Conservation (phyloP, 2,888 invertebrate species). For the Peribatodes rhomboidaria region DNA sequence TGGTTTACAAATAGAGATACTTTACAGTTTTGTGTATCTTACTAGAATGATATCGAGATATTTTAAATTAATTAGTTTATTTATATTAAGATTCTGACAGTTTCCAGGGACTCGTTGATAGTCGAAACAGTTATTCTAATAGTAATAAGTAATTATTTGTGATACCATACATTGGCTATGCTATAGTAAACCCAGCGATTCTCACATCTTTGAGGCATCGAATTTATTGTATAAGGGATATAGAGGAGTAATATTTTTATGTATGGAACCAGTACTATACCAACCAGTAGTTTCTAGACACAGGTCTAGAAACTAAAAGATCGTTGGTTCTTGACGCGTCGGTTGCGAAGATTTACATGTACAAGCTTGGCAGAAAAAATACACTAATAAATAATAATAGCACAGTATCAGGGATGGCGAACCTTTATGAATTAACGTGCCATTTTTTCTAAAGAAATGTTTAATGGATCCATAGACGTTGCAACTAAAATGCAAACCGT, state of each 20-base stretch:
- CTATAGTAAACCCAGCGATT: slow-evolving; percentile 40
- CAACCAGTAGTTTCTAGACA: too few species aligned
- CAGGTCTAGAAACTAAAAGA: too few species aligned
- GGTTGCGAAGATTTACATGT: too few species aligned
- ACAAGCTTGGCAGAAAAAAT: too few species aligned
- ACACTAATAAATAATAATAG: too few species aligned
- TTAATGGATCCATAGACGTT: too few species aligned
- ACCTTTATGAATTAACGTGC: too few species aligned
- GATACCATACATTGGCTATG: slow-evolving; percentile 48
- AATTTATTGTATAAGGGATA: slow-evolving; percentile 39
- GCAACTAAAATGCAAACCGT: too few species aligned
- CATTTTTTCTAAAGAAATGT: too few species aligned
- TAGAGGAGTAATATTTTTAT: slow-evolving; percentile 7
- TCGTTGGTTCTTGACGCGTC: not conserved
- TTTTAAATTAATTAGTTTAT: slow-evolving; percentile 11
- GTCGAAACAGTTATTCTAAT: not conserved
- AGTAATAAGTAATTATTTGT: slow-evolving; percentile 40
- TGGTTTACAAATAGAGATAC: too few species aligned
- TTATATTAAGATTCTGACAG: slow-evolving; percentile 15
- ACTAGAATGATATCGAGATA: not conserved
- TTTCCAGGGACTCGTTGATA: slow-evolving; percentile 7
- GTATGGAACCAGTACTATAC: not conserved
- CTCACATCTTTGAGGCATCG: slow-evolving; percentile 46
- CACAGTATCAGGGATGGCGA: too few species aligned
- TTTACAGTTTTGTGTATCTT: not conserved